Conservation (phyloP, 2,797 vertebrate species). For the Gymnopithys bicolor region DNA sequence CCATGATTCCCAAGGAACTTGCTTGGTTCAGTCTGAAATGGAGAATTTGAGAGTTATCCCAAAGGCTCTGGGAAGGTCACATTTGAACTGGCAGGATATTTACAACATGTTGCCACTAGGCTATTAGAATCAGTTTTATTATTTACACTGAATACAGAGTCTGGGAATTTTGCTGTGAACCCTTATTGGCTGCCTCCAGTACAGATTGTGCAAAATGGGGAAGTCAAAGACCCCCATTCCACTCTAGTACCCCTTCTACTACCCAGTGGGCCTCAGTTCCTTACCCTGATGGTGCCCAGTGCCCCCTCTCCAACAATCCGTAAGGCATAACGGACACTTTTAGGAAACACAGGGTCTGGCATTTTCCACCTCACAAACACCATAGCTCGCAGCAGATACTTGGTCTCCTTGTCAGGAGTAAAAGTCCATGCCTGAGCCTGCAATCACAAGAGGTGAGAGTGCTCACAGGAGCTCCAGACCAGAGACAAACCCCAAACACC, state of each 20-base stretch:
- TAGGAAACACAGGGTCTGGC: not conserved
- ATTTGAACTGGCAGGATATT: not conserved
- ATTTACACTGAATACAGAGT: not conserved
- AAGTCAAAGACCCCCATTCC: not conserved
- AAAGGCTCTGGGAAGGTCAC: not conserved
- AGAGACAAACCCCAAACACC: not conserved
- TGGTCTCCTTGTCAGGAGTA: slow-evolving; percentile 81
- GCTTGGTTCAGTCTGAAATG: not conserved
- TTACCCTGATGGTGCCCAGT: slow-evolving; percentile 83
- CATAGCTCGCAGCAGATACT: slow-evolving; percentile 79
- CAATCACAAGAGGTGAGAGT: not conserved
- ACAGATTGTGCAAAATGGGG: not conserved
- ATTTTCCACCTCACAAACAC: slow-evolving; percentile 82
- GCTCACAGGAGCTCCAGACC: not conserved
- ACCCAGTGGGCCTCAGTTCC: not conserved
- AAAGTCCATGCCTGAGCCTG: slow-evolving; percentile 90
- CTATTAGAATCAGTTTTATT: not conserved
- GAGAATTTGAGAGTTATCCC: not conserved
- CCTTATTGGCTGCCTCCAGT: not conserved
- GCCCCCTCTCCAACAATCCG: slow-evolving; percentile 81
- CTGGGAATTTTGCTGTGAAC: not conserved
- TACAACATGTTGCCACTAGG: not conserved
- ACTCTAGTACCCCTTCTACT: not conserved
- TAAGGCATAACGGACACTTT: slow-evolving; percentile 67
- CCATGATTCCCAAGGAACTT: not conserved